Percentiles rank a stretch among this genome's conserved stretches.
Evolutionary conservation across 2,797 vertebrate genomes (phyloP).

Genomic region (Pseudomugil tenellus): DNA sequence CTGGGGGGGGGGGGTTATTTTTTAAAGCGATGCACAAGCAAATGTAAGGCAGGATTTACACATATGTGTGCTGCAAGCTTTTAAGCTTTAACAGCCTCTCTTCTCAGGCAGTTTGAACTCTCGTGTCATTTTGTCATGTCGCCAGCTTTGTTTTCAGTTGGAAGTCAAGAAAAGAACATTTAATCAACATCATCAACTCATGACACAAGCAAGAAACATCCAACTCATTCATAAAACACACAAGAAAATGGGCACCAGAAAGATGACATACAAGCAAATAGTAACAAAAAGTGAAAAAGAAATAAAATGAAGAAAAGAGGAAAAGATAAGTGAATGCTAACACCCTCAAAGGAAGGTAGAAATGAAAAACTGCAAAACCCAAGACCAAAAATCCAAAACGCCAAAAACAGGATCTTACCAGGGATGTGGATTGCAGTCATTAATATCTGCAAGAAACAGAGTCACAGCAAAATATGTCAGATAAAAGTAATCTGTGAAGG

Average conservation of each 20-base stretch:
- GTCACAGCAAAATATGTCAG: background rate
- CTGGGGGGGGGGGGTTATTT: background rate
- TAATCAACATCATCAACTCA: background rate
- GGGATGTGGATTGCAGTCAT: constrained; percentile 94
- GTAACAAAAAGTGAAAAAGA: background rate
- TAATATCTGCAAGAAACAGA: constrained; percentile 83
- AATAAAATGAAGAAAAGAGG: background rate
- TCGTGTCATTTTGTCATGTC: background rate
- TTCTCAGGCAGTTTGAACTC: background rate
- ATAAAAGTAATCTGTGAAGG: background rate
- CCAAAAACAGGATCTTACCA: constrained; percentile 84
- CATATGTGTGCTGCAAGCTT: background rate
- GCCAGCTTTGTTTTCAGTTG: background rate
- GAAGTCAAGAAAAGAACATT: background rate
- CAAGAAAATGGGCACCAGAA: background rate
- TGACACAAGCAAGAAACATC: background rate
- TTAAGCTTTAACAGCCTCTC: too few relatives aligned
- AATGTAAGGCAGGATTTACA: background rate
- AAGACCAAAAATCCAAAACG: too few relatives aligned
- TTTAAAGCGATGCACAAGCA: background rate
- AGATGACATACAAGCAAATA: background rate
- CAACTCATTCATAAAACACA: background rate
- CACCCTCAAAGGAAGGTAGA: background rate
- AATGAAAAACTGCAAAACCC: background rate
- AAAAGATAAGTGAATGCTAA: background rate